phyloP scores from a whole-genome alignment of 92 coral and sea anemone species.

The Heteractis magnifica region DNA sequence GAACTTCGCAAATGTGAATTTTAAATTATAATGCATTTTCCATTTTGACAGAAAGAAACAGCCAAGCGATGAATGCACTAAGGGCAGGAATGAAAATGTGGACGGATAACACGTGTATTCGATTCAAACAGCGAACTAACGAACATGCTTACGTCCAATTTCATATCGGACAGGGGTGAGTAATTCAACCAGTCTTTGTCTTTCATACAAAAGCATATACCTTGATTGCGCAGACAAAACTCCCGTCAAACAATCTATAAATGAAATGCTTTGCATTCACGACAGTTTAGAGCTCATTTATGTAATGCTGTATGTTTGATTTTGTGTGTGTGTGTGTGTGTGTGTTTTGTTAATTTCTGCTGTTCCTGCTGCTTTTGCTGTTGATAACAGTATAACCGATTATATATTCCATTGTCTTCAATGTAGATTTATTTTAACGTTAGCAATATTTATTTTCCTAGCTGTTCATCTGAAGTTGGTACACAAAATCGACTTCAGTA shows the following conservation, averaged over 20 bases:
- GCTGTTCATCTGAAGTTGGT: conserved; percentile 58
- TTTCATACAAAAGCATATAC: too few species aligned
- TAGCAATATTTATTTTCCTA: not conserved
- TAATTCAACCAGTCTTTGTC: not conserved
- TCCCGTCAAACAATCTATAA: too few species aligned
- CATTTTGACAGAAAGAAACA: not conserved
- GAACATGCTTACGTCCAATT: conserved; percentile 34
- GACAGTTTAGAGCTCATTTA: too few species aligned
- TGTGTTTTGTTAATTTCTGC: too few species aligned
- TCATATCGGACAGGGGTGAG: conserved; percentile 32
- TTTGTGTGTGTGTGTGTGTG: too few species aligned
- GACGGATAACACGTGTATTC: conserved; percentile 44
- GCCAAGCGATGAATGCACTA: conserved; percentile 35
- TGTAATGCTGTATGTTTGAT: too few species aligned
- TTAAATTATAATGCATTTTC: not conserved
- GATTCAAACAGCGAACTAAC: conserved; percentile 31
- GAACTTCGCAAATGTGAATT: not conserved
- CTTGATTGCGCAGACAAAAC: too few species aligned
- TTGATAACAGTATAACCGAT: too few species aligned
- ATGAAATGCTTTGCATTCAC: too few species aligned
- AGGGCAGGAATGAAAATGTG: conserved; percentile 43
- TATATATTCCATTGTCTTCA: too few species aligned
- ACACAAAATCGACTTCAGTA: conserved; percentile 30
- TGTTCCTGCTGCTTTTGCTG: too few species aligned
- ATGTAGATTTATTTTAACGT: too few species aligned